Conservation (phyloP, 1,140 invertebrate species). For the Heliconius congener region DNA sequence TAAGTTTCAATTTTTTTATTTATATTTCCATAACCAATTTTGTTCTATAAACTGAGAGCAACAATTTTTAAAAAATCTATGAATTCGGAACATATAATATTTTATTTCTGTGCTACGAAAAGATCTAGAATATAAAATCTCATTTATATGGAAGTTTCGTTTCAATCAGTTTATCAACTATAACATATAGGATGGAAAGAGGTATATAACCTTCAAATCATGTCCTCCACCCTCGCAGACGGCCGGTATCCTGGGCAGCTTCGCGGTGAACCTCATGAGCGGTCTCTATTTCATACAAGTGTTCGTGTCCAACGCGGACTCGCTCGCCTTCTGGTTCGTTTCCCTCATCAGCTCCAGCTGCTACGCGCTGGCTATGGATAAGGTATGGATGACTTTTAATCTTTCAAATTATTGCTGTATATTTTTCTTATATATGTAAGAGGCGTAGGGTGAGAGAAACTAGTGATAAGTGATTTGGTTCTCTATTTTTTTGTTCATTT, state of each 20-base stretch:
- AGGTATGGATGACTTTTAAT: conserved; percentile 80
- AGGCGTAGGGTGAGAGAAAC: too few species aligned
- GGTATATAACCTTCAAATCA: not conserved
- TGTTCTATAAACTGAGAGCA: too few species aligned
- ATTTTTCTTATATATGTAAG: too few species aligned
- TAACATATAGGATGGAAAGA: not conserved
- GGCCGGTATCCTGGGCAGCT: conserved; percentile 89
- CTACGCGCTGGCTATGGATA: conserved; percentile 91
- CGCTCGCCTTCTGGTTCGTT: conserved; percentile 87
- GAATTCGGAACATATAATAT: too few species aligned
- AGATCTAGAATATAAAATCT: too few species aligned
- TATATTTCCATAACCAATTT: too few species aligned
- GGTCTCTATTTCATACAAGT: conserved; percentile 90
- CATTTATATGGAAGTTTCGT: not conserved
- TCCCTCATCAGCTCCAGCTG: conserved; percentile 91
- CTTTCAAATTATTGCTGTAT: not conserved
- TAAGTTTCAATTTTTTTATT: conserved; percentile 69
- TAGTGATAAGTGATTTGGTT: too few species aligned
- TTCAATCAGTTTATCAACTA: not conserved
- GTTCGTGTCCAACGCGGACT: conserved; percentile 85
- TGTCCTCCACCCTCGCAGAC: conserved; percentile 79
- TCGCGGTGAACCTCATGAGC: conserved; percentile 89
- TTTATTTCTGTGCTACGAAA: too few species aligned
- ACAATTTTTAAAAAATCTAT: too few species aligned
- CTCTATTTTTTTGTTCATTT: too few species aligned